phyloP scores from a whole-genome alignment of 2,797 vertebrate genomes.

The Sternotherus odoratus region DNA sequence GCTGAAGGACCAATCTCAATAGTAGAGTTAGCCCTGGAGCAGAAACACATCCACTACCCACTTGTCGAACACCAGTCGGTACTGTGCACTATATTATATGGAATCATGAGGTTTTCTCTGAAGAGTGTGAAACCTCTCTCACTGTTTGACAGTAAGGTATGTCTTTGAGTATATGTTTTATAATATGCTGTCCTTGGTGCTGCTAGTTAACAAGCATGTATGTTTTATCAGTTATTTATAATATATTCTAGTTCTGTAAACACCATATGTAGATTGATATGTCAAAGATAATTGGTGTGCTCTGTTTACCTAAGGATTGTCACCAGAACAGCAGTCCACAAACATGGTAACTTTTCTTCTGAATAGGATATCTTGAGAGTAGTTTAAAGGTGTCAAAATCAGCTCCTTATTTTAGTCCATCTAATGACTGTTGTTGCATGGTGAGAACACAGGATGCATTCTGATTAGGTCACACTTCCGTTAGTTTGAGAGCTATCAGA shows the following conservation, averaged over 20 bases:
- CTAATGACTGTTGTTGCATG: not conserved
- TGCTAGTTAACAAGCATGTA: accelerated
- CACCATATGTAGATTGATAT: accelerated
- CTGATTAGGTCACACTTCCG: not conserved
- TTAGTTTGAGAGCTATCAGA: constrained; percentile 3
- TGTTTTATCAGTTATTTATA: not conserved
- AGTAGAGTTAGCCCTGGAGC: constrained; percentile 94
- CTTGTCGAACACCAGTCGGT: constrained; percentile 95
- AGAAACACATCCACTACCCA: constrained; percentile 92
- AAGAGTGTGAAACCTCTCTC: constrained; percentile 90
- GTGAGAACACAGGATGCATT: not conserved
- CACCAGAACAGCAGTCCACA: not conserved
- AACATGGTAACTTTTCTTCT: not conserved
- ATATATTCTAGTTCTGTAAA: not conserved
- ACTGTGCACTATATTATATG: constrained; percentile 87
- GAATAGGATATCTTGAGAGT: not conserved
- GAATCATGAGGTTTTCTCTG: constrained; percentile 89
- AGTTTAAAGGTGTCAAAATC: not conserved
- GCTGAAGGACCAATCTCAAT: constrained; percentile 92
- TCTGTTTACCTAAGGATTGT: not conserved
- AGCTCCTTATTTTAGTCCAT: not conserved
- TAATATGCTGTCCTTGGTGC: not conserved
- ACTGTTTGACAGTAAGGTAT: constrained; percentile 96
- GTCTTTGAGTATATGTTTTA: not conserved
- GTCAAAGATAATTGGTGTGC: not conserved